Percentiles rank a stretch among this genome's conserved stretches.
Conservation (phyloP, 1,140 invertebrate genomes). For the Leptonema lineaticorne region DNA sequence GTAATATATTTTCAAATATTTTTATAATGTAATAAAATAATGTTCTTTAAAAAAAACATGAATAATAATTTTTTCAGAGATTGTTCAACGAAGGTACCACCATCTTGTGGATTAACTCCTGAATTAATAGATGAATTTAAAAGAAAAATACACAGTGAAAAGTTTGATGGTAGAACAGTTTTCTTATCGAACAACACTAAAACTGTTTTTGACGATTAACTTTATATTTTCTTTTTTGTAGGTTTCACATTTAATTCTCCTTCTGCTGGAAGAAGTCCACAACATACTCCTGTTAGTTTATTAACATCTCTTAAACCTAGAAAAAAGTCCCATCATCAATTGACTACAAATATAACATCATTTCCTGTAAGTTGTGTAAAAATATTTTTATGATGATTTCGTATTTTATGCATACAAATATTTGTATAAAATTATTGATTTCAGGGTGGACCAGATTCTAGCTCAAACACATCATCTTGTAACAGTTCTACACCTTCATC, state of each 20-base stretch:
- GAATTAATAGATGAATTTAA: slow-evolving; percentile 81
- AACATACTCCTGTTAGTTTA: slow-evolving; percentile 34
- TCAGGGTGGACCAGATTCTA: slow-evolving; percentile 61
- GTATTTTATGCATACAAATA: neutral
- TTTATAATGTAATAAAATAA: neutral
- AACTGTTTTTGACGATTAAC: slow-evolving; percentile 2
- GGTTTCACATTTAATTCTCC: slow-evolving; percentile 34
- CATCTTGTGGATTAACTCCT: slow-evolving; percentile 85
- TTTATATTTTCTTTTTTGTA: neutral
- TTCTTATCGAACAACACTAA: no score
- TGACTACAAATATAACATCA: slow-evolving; percentile 59
- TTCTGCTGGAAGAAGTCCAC: slow-evolving; percentile 36
- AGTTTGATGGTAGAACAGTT: slow-evolving; percentile 7
- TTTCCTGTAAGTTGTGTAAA: slow-evolving; percentile 57
- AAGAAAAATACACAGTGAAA: slow-evolving; percentile 56
- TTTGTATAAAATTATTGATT: neutral
- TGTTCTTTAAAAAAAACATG: no score
- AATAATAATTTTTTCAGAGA: no score
- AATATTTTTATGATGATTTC: slow-evolving; percentile 18
- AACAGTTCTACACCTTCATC: slow-evolving; percentile 95
- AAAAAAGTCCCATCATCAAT: slow-evolving; percentile 59
- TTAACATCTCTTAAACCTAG: slow-evolving; percentile 47
- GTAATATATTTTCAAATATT: slow-evolving; percentile 40
- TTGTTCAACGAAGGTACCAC: slow-evolving; percentile 87
- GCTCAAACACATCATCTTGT: slow-evolving; percentile 93